Conservation (phyloP, 2,113 vertebrate genomes). For the Scatophagus argus region DNA sequence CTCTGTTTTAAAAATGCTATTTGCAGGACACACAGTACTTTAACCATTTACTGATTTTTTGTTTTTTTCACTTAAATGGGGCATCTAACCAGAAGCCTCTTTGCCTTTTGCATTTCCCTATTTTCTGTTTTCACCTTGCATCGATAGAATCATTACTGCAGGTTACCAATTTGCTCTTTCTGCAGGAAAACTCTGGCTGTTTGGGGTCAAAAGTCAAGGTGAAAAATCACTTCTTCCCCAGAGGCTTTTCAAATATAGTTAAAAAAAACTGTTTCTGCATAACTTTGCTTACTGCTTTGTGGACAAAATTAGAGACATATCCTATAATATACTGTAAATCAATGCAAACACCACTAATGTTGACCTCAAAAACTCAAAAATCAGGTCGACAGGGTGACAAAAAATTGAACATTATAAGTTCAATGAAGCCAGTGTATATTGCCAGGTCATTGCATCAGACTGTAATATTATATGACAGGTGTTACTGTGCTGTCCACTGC, state of each 20-base stretch:
- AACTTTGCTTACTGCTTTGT: not conserved
- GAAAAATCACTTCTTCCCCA: not conserved
- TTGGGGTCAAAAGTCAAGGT: not conserved
- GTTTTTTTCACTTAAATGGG: too few relatives aligned
- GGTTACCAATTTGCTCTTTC: not conserved
- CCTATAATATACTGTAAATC: not conserved
- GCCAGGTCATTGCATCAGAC: constrained; percentile 27
- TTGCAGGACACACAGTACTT: not conserved
- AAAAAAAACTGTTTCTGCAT: not conserved
- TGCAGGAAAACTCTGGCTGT: not conserved
- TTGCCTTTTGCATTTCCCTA: not conserved
- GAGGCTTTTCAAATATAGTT: not conserved
- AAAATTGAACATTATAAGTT: constrained; percentile 5
- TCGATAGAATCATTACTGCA: not conserved
- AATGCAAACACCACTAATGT: not conserved
- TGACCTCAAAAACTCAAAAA: not conserved
- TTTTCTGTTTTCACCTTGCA: not conserved
- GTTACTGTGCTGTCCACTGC: not conserved
- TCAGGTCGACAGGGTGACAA: too few relatives aligned
- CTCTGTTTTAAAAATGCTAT: too few relatives aligned
- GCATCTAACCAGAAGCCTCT: not conserved
- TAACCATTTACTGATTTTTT: not conserved
- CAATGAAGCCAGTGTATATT: not conserved
- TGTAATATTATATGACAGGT: constrained; percentile 13
- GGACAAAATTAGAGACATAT: not conserved